Evolutionary conservation across 2,888 invertebrate species (phyloP).

Genomic region (Autographa gamma): DNA sequence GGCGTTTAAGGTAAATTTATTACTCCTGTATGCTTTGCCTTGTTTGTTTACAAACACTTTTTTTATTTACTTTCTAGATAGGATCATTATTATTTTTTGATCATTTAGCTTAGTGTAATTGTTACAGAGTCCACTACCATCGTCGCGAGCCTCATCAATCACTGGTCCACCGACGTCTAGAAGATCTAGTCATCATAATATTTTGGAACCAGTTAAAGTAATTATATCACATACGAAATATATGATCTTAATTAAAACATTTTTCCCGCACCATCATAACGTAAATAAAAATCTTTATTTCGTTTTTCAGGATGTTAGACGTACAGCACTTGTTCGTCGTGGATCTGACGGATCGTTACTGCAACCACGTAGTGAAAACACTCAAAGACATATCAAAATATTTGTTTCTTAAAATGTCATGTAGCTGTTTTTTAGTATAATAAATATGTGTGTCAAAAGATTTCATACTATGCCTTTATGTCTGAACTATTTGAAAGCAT

Average conservation of each 20-base stretch:
- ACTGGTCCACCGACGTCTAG: slow-evolving; percentile 83
- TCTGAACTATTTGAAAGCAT: not conserved
- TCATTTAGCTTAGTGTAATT: too few relatives aligned
- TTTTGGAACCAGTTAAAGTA: slow-evolving; percentile 82
- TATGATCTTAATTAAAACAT: slow-evolving; percentile 5
- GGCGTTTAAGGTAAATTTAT: slow-evolving; percentile 72
- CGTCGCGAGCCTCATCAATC: slow-evolving; percentile 81
- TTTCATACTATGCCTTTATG: not conserved
- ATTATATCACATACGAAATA: not conserved
- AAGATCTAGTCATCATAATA: slow-evolving; percentile 82
- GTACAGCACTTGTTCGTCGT: slow-evolving; percentile 80
- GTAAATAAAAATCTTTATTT: too few relatives aligned
- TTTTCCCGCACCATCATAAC: too few relatives aligned
- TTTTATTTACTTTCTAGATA: too few relatives aligned
- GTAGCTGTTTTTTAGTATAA: not conserved
- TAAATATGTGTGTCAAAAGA: not conserved
- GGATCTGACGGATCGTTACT: slow-evolving; percentile 83
- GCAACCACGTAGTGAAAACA: slow-evolving; percentile 71
- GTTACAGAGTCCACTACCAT: slow-evolving; percentile 77
- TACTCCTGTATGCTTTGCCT: not conserved
- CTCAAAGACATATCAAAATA: slow-evolving; percentile 82
- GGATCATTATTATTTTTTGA: too few relatives aligned
- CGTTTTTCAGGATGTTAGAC: slow-evolving; percentile 77
- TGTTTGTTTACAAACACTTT: too few relatives aligned
- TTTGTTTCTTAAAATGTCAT: slow-evolving; percentile 69